Base-by-base conservation (phyloP, 2,797 vertebrate species). In the Gallinago solitaria region DNA sequence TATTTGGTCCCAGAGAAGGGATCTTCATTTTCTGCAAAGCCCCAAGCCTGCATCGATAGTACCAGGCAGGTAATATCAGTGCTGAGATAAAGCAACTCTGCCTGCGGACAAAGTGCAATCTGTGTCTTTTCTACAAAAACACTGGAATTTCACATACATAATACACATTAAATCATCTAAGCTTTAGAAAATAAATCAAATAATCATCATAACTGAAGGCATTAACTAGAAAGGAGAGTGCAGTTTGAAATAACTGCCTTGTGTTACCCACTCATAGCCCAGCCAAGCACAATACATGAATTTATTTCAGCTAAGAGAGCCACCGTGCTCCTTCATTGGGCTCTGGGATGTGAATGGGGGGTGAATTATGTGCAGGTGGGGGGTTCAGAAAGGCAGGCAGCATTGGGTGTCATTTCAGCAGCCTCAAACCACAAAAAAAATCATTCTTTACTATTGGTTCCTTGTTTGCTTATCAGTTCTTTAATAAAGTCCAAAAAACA, bases 251-350 rank as follows among this genome's bases (percentile, higher is more conserved):
- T 16, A 30, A 12, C 15, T 57, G 57, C 35, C 18, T 75, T 77
- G 78, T 77, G 50, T 37, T 53, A 68, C 16, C 33, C 41, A n/a
- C 16, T 65, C 25, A 30, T 17, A 85, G 56, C 39, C 63, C 45
- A 79, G 37, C 8, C 23, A 33, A 63, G 68, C 20, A 70, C 57
- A 63, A 51, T 11, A 48, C 10, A 19, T n/a, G 9, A 80, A 64
- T 89, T 73, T 77, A 85, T 69, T 56, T 76, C n/a, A 74, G 35
- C 43, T 59, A 48, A 70, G 13, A 92, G 16, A 82, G 75, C 70
- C 50, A 45, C 2, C 0, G 0, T 1, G 3, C 13, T 61, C 41
- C 16, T 0, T 9, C 50, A 2, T 25, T n/a, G 59, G 43, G 20
- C 4, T 61, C 20, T 3, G 14, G 45, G n/a, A 16, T 3, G 8